Conservation (phyloP, 2,797 vertebrate genomes). For the Acrossocheilus fasciatus region DNA sequence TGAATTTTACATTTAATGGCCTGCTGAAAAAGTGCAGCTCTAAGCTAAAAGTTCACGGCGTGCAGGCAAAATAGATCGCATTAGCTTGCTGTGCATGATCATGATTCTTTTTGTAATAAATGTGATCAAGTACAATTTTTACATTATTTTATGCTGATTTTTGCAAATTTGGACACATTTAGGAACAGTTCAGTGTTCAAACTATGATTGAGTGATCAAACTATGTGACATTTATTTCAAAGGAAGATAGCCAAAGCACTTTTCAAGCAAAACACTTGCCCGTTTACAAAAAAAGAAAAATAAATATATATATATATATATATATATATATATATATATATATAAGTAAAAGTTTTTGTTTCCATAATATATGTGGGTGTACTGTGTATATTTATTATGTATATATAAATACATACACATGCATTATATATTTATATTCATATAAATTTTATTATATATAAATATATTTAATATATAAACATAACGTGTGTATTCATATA, state of each 20-base stretch:
- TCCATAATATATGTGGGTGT: too few species aligned
- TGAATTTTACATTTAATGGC: conserved; percentile 53
- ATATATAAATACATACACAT: too few species aligned
- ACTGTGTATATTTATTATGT: too few species aligned
- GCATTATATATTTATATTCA: too few species aligned
- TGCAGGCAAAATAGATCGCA: background rate
- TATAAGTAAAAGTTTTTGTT: too few species aligned
- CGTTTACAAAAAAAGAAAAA: too few species aligned
- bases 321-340: too few species aligned
- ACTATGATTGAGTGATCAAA: background rate
- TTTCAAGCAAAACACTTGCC: background rate
- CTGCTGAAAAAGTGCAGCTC: conserved; percentile 48
- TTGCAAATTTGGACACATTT: background rate
- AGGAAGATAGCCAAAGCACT: background rate
- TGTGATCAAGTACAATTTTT: background rate
- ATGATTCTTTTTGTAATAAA: background rate
- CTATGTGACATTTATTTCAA: background rate
- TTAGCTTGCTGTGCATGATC: conserved; percentile 2
- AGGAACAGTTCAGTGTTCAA: background rate
- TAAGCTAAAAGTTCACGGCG: conserved; percentile 32
- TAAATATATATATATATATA: too few species aligned
- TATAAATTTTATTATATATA: too few species aligned
- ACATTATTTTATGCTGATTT: background rate
- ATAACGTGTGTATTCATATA: too few species aligned
- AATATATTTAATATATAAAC: too few species aligned